These are phyloP conservation scores for Aphaenogaster ashmeadi DNA, from an alignment of 1,140 invertebrate genomes.

Conservation along the genomic window DNA sequence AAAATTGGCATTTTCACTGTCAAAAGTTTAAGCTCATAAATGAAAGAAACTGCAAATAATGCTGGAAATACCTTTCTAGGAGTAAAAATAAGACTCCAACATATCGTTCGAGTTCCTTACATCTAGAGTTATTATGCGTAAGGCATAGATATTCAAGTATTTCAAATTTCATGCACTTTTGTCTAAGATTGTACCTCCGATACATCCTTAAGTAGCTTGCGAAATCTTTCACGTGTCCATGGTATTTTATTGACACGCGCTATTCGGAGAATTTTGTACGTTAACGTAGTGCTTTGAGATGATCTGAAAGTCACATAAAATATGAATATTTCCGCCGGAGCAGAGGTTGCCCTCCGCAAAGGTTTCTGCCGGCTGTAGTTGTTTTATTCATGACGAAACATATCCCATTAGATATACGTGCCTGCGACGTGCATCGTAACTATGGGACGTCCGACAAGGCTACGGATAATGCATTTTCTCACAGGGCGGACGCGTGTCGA, in stretches of 20 bases:
- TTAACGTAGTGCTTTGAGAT: background rate
- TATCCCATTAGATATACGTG: conserved; percentile 40
- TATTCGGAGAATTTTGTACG: conserved; percentile 2
- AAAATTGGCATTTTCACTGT: too few relatives aligned
- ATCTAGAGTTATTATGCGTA: too few relatives aligned
- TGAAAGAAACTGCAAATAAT: too few relatives aligned
- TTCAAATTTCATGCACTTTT: too few relatives aligned
- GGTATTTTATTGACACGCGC: background rate
- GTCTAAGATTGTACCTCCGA: too few relatives aligned
- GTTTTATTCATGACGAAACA: conserved; percentile 60
- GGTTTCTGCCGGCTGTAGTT: conserved; percentile 25
- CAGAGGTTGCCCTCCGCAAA: background rate
- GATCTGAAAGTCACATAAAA: conserved; percentile 22
- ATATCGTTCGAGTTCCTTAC: too few relatives aligned
- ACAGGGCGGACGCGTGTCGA: conserved; percentile 23
- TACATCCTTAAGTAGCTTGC: background rate
- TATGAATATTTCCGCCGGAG: conserved; percentile 7
- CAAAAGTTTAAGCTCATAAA: too few relatives aligned
- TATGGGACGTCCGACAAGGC: background rate
- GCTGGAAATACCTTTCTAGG: too few relatives aligned
- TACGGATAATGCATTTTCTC: conserved; percentile 56
- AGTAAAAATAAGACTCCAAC: too few relatives aligned
- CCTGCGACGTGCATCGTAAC: conserved; percentile 13
- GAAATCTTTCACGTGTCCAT: background rate
- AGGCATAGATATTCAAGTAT: too few relatives aligned